Percentiles rank a stretch among this genome's conserved stretches.
Evolutionary conservation across 2,888 invertebrate genomes (phyloP).

Genomic region (Eupithecia inturbata): DNA sequence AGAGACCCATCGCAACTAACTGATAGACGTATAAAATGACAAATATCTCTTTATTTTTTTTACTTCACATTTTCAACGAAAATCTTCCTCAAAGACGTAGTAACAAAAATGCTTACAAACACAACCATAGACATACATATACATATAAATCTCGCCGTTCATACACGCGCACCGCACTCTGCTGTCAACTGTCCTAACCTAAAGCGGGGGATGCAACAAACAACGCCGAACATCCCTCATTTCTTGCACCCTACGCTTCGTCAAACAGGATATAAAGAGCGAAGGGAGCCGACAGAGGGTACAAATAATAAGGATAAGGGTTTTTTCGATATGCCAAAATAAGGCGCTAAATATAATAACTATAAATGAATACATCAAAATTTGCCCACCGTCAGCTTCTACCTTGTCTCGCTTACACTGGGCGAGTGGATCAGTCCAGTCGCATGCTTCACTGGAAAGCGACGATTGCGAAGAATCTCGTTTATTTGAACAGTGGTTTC

Average conservation of each 20-base stretch:
- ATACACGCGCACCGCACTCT: conserved; percentile 18
- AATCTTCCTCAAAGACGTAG: conserved; percentile 65
- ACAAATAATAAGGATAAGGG: conserved; percentile 50
- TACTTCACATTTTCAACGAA: conserved; percentile 59
- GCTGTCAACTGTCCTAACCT: conserved; percentile 16
- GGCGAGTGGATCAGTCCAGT: conserved; percentile 24
- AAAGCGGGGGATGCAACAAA: conserved; percentile 26
- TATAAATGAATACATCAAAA: conserved; percentile 67
- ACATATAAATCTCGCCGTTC: conserved; percentile 39
- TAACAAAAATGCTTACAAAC: conserved; percentile 73
- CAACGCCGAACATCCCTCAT: conserved; percentile 9
- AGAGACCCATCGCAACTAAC: conserved; percentile 36
- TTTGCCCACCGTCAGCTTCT: conserved; percentile 54
- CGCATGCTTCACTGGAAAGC: not conserved
- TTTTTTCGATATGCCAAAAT: conserved; percentile 36
- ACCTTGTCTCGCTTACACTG: conserved; percentile 38
- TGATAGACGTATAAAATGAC: conserved; percentile 58
- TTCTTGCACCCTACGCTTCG: conserved; percentile 21
- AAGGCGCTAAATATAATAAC: conserved; percentile 45
- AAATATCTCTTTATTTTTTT: conserved; percentile 55
- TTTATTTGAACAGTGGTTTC: conserved; percentile 6
- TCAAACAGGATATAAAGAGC: conserved; percentile 18
- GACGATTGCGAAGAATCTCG: not conserved
- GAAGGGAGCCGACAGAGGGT: conserved; percentile 58
- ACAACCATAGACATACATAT: conserved; percentile 66